Evolutionary conservation across 92 coral and sea anemone species (phyloP).

Genomic region (Porites divaricata): DNA sequence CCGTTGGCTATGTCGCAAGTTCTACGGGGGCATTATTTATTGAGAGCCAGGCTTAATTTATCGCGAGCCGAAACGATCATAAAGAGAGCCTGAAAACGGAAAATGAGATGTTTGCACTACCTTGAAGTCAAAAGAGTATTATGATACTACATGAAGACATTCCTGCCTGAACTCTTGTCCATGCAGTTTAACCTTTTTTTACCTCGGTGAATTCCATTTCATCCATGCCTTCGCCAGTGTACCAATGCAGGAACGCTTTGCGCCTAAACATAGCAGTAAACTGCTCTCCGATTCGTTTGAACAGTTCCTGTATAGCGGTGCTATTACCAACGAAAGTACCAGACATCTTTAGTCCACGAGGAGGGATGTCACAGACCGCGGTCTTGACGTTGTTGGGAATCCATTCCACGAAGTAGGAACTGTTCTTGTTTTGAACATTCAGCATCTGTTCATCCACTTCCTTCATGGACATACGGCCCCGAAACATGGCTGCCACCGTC

Average conservation of each 20-base stretch:
- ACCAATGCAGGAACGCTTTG: conserved; percentile 97
- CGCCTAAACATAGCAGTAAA: conserved; percentile 96
- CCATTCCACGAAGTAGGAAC: conserved; percentile 95
- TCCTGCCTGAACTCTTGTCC: neutral
- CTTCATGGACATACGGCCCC: conserved; percentile 95
- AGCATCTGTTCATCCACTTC: conserved; percentile 92
- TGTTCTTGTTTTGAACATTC: conserved; percentile 92
- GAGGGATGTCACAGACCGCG: conserved; percentile 95
- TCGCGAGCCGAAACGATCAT: too few species aligned
- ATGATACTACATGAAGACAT: too few species aligned
- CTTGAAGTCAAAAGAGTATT: too few species aligned
- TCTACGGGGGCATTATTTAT: too few species aligned
- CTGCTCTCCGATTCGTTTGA: conserved; percentile 94
- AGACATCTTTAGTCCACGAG: conserved; percentile 90
- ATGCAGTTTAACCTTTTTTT: neutral
- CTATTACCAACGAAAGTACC: conserved; percentile 85
- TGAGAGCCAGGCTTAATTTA: too few species aligned
- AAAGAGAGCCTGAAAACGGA: too few species aligned
- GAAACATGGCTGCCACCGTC: conserved; percentile 92
- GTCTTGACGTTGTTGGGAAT: conserved; percentile 95
- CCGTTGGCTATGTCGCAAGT: too few species aligned
- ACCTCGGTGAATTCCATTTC: conserved; percentile 99
- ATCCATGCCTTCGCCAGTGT: conserved; percentile 99
- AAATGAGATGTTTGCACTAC: too few species aligned
- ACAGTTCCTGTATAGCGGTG: conserved; percentile 96